Base-by-base conservation (phyloP, 2,888 invertebrate species). In the Heliconius charithonia region DNA sequence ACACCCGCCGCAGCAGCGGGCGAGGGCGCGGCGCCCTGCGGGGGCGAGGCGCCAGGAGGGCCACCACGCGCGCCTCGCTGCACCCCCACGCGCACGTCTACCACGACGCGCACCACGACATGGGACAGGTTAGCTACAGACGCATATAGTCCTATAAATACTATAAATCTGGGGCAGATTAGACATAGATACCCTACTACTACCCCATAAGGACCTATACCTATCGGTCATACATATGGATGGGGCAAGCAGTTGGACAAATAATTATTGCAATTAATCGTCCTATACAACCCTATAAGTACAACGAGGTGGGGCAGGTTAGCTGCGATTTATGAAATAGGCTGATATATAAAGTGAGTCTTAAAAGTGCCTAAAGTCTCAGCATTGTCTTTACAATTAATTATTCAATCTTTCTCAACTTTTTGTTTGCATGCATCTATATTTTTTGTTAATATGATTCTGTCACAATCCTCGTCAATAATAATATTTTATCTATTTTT, bases 61-160 rank as follows among this genome's bases (percentile, higher is more conserved):
- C 87, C 1, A 84, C 83, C 12, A 84, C 89, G 1, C 87, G 93
- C 0, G 90, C 91, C 0, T 89, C 91, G 2, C 90, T 91, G 6
- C 86, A 91, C 79, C 96, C 95, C 76, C 95, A 95, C 84, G 96
- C 96, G 3, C 89, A 83, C 77, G 85, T 83, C 45, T 90, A 90
- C 76, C 92, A 90, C 79, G 87, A 92, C 62, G 89, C 89, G 79
- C 88, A 89, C 45, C 89, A 90, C 0, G 93, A 93, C 13, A 74
- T 93, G 80, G 88, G 90, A 2, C 94, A 93, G 93, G 93, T 93
- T 86, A 59, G 78, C 67, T n/a, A 69, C 19, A 19, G 19, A 19
- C 16, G 13, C 12, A 13, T 13, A 13, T 13, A 3, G 13, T 41
- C 12, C 37, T 13, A 41, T n/a, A n/a, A n/a, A n/a, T n/a, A n/a